A percentile compares a stretch with the other conserved stretches of the same genome.
phyloP scores from a whole-genome alignment of 2,113 vertebrate genomes.

The Rhinogobius similis region DNA sequence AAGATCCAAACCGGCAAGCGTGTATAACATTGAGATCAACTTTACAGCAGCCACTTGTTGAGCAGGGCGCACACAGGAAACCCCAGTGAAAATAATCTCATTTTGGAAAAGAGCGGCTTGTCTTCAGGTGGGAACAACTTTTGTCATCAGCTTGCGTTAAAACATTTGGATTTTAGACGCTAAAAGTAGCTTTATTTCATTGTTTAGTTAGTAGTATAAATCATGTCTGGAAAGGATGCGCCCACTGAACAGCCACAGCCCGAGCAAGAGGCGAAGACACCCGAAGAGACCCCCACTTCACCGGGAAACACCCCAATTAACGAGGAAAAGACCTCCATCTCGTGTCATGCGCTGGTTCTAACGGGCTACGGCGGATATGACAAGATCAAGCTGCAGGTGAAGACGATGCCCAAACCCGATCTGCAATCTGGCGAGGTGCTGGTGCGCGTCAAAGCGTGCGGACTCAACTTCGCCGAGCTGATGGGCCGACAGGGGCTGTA shows the following conservation, averaged over 20 bases:
- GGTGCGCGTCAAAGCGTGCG: constrained; percentile 84
- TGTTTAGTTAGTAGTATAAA: constrained; percentile 19
- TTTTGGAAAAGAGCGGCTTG: background rate
- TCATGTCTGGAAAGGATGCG: constrained; percentile 75
- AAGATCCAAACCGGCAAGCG: constrained; percentile 17
- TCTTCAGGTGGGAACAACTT: background rate
- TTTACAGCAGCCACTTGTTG: constrained; percentile 54
- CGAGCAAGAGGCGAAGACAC: constrained; percentile 53
- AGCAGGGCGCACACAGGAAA: constrained; percentile 39
- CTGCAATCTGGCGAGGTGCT: constrained; percentile 78
- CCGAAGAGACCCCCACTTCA: constrained; percentile 31
- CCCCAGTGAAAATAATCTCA: background rate
- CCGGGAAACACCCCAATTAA: constrained; percentile 17
- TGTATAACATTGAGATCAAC: accelerated
- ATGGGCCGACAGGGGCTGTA: constrained; percentile 85
- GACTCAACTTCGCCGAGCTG: constrained; percentile 89
- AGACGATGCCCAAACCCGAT: constrained; percentile 53
- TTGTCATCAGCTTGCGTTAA: background rate
- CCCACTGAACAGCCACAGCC: constrained; percentile 59
- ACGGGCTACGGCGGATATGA: constrained; percentile 86
- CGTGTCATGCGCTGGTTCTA: constrained; percentile 81
- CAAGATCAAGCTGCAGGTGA: constrained; percentile 85
- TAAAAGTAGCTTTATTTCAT: background rate
- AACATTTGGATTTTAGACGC: background rate
- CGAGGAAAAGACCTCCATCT: constrained; percentile 40